A percentile compares a stretch with the other conserved stretches of the same genome.
Evolutionary conservation across 2,888 invertebrate genomes (phyloP).

Genomic region (Entomobrya multifasciata): DNA sequence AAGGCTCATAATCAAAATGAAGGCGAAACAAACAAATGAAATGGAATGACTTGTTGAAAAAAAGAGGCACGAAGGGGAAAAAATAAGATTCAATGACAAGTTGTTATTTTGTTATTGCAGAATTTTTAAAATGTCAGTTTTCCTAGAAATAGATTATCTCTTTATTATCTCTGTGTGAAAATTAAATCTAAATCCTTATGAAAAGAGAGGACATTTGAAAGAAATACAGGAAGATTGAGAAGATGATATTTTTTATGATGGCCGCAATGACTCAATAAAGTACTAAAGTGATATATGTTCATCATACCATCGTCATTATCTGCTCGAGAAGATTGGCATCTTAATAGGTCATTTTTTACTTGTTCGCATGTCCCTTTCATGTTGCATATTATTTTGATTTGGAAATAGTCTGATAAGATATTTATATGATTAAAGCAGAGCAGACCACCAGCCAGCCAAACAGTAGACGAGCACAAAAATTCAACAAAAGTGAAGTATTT

Average conservation of each 20-base stretch:
- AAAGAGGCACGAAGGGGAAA: not conserved
- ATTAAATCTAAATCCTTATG: not conserved
- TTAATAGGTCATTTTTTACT: slow-evolving; percentile 15
- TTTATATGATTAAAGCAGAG: too few relatives aligned
- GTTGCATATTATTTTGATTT: too few relatives aligned
- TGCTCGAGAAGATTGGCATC: not conserved
- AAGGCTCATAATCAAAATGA: not conserved
- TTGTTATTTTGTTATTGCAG: not conserved
- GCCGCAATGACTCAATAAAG: not conserved
- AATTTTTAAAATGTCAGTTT: not conserved
- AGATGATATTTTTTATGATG: not conserved
- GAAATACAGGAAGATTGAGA: too few relatives aligned
- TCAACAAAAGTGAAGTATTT: too few relatives aligned
- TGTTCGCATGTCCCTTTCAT: not conserved
- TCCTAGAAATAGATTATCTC: not conserved
- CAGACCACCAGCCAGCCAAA: too few relatives aligned
- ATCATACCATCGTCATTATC: not conserved
- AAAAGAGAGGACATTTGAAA: not conserved
- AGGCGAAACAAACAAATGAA: not conserved
- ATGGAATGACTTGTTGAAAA: not conserved
- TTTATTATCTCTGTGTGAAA: not conserved
- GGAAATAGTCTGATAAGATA: not conserved
- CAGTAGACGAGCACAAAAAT: too few relatives aligned
- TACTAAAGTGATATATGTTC: not conserved
- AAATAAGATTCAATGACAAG: not conserved